Base-by-base conservation (phyloP, 2,797 vertebrate species). In the Pipistrellus nathusii region DNA sequence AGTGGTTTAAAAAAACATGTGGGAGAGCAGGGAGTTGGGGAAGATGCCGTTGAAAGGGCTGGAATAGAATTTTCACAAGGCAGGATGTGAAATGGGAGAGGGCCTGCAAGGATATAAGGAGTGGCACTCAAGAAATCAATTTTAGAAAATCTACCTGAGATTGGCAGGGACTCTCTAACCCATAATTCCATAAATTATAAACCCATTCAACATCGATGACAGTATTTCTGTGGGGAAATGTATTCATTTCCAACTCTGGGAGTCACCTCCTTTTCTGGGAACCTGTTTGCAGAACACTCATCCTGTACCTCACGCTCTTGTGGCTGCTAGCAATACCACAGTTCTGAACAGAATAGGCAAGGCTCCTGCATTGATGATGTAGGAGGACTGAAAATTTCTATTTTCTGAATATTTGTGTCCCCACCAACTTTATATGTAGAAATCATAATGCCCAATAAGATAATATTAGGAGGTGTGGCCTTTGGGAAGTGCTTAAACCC, bases 41-140 rank as follows among this genome's bases (percentile, higher is more conserved):
- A 69, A 94, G 69, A 51, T 94, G 87, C 62, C 90, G 86, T 94
- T 88, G 78, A 93, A 96, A 90, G 68, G 30, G 25, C 59, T 53
- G 18, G 14, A 53, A 82, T 88, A 30, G 93, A 64, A 41, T 89
- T 96, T 96, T 91, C 93, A 85, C 25, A 48, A 85, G 76, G 41
- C 32, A 84, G 72, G 55, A 75, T 88, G 18, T 91, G 94, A 95
- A 85, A 89, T 21, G 21, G 20, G 66, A 85, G 55, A 78, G 23
- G 25, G 25, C 17, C 25, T n/a, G 8, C 27, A 92, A 46, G 35
- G 41, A 64, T 30, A 11, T 3, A n/a, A 23, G 76, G 46, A 90
- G 0, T 32, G 30, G n/a, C 44, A 66, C 44, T 71, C 55, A 59
- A 88, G 64, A 86, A 88, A 75, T 83, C 71, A 64, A 10, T 73